Evolutionary conservation across 2,797 vertebrate species (phyloP).

Genomic region (Coendou prehensilis): DNA sequence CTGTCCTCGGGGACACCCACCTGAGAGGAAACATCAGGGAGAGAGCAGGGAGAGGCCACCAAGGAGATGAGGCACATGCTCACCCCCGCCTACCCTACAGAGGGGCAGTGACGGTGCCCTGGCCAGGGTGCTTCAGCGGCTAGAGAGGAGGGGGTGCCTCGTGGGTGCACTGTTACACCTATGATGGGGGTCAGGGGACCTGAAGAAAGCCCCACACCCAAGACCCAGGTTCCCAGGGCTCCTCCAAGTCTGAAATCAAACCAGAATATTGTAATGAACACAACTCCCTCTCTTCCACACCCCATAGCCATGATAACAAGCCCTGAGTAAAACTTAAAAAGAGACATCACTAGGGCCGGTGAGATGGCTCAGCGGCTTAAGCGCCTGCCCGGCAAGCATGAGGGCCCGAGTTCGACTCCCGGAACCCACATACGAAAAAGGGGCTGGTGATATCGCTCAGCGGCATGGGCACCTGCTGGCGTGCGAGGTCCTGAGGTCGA

Average conservation of each 20-base stretch:
- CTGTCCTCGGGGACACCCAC: background rate
- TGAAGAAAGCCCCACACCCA: background rate
- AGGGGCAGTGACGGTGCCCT: background rate
- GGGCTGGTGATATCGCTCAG: too few relatives aligned
- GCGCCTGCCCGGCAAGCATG: too few relatives aligned
- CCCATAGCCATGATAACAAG: background rate
- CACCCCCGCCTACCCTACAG: background rate
- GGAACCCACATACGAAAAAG: too few relatives aligned
- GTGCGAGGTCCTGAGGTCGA: too few relatives aligned
- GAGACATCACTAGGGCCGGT: background rate
- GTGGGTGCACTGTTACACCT: background rate
- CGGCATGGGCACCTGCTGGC: too few relatives aligned
- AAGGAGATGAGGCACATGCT: background rate
- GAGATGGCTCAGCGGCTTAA: too few relatives aligned
- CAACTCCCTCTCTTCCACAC: background rate
- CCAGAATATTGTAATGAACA: background rate
- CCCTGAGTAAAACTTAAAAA: background rate
- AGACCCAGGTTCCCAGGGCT: too few relatives aligned
- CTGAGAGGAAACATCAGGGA: background rate
- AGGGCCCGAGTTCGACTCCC: too few relatives aligned
- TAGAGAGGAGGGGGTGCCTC: accelerated
- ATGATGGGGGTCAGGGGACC: background rate
- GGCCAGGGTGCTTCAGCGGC: background rate
- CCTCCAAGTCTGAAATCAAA: background rate
- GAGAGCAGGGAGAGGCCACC: background rate